phyloP scores from a whole-genome alignment of 1,140 invertebrate species.

The Penaeus indicus region DNA sequence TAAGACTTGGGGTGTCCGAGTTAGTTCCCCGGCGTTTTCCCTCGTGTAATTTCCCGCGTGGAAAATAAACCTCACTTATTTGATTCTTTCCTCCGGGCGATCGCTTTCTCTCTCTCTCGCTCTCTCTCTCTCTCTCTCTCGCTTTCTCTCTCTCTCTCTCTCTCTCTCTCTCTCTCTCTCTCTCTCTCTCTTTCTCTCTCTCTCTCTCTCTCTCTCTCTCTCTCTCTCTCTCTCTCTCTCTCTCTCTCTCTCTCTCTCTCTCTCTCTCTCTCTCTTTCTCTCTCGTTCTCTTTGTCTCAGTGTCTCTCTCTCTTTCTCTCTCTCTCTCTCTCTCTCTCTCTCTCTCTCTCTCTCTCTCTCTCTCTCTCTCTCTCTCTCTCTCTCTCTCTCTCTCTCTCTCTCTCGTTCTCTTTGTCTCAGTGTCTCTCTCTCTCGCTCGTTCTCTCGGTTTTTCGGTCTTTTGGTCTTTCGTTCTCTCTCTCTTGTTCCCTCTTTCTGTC shows the following conservation, averaged over 20 bases:
- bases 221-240: conserved; percentile 28
- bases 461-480: no score
- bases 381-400: no score
- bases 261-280: conserved; percentile 33
- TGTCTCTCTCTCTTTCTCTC: no score
- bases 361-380: no score
- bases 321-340: no score
- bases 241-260: conserved; percentile 40
- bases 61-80: conserved; percentile 59
- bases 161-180: neutral
- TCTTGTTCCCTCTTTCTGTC: no score
- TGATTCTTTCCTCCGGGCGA: conserved; percentile 40
- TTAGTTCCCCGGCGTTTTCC: conserved; percentile 1
- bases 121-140: neutral
- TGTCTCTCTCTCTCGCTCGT: no score
- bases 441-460: no score
- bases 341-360: no score
- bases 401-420: no score
- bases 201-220: neutral
- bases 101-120: neutral
- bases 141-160: neutral
- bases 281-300: no score
- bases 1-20: conserved; percentile 10
- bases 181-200: conserved; percentile 3
- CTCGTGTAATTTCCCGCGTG: conserved; percentile 57